Conservation (phyloP, 64 coral and sea anemone genomes). For the Stichodactyla mertensii region DNA sequence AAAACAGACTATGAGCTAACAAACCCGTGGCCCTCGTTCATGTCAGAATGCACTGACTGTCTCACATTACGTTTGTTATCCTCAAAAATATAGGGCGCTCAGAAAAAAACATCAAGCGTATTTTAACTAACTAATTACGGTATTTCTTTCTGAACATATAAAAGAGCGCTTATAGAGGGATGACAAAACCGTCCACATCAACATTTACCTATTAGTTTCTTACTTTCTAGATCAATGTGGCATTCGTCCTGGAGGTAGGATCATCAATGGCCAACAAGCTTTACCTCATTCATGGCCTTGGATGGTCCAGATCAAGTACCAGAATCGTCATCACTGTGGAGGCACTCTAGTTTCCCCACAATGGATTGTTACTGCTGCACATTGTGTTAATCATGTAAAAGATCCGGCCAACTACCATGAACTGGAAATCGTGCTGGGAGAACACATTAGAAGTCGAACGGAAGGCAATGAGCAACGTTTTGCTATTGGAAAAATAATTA, state of each 20-base stretch:
- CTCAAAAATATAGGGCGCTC: too few species aligned
- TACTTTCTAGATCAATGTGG: slow-evolving; percentile 34
- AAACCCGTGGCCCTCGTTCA: too few species aligned
- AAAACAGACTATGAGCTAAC: too few species aligned
- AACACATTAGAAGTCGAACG: slow-evolving; percentile 46
- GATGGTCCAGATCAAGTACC: slow-evolving; percentile 77
- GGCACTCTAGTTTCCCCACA: slow-evolving; percentile 60
- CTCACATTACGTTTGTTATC: too few species aligned
- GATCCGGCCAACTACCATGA: slow-evolving; percentile 38
- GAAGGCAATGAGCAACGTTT: slow-evolving; percentile 60
- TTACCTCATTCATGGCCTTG: slow-evolving; percentile 75
- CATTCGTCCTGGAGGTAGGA: slow-evolving; percentile 36
- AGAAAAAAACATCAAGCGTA: too few species aligned
- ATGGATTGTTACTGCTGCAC: slow-evolving; percentile 74
- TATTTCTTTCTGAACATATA: too few species aligned
- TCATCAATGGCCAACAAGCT: slow-evolving; percentile 61
- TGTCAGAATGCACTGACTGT: too few species aligned
- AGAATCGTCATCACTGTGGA: slow-evolving; percentile 61
- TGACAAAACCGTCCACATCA: background rate
- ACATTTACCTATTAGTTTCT: background rate
- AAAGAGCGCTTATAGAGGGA: background rate
- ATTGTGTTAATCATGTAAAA: slow-evolving; percentile 55
- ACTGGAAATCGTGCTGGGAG: slow-evolving; percentile 47
- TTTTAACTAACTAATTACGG: too few species aligned
- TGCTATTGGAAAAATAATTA: slow-evolving; percentile 37